Percentiles rank a stretch among this genome's conserved stretches.
These are phyloP conservation scores for Catocala sponsa DNA, from an alignment of 2,888 invertebrate species.

Conservation along the genomic window DNA sequence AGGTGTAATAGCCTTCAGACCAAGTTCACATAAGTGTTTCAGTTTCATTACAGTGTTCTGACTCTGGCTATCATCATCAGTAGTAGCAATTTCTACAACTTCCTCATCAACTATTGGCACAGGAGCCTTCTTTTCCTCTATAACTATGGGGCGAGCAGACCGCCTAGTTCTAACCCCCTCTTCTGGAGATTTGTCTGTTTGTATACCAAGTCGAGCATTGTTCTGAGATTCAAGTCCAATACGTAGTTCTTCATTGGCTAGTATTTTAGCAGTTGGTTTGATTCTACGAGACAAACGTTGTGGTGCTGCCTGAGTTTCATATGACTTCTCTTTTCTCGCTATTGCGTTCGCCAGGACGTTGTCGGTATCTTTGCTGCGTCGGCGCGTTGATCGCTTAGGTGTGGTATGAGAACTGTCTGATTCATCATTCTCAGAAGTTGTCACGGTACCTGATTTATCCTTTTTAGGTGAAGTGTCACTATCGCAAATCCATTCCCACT, in stretches of 20 bases:
- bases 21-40: conserved; percentile 87
- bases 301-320: conserved; percentile 74
- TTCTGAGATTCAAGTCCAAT: conserved; percentile 88
- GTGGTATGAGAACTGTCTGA: conserved; percentile 73
- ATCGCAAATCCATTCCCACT: conserved; percentile 78
- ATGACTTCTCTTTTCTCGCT: conserved; percentile 91
- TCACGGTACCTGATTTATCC: conserved; percentile 60
- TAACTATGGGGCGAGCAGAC: conserved; percentile 61
- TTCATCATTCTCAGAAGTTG: conserved; percentile 77
- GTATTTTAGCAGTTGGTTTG: conserved; percentile 90
- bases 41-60: conserved; percentile 86
- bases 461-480: conserved; percentile 69
- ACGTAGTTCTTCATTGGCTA: conserved; percentile 89
- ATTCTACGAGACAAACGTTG: conserved; percentile 85
- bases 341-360: conserved; percentile 91
- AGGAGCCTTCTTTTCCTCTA: conserved; percentile 49
- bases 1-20: conserved; percentile 77
- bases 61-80: conserved; percentile 63
- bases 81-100: conserved; percentile 50
- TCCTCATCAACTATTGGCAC: conserved; percentile 46
- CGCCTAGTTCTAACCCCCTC: conserved; percentile 76
- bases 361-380: conserved; percentile 89
- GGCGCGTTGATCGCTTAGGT: conserved; percentile 89
- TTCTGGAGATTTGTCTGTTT: conserved; percentile 70
- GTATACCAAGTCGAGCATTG: conserved; percentile 83